Evolutionary conservation across 2,113 vertebrate genomes (phyloP), one percentile per base, ranked within the genome.

Genomic region (Aramus guarauna): DNA sequence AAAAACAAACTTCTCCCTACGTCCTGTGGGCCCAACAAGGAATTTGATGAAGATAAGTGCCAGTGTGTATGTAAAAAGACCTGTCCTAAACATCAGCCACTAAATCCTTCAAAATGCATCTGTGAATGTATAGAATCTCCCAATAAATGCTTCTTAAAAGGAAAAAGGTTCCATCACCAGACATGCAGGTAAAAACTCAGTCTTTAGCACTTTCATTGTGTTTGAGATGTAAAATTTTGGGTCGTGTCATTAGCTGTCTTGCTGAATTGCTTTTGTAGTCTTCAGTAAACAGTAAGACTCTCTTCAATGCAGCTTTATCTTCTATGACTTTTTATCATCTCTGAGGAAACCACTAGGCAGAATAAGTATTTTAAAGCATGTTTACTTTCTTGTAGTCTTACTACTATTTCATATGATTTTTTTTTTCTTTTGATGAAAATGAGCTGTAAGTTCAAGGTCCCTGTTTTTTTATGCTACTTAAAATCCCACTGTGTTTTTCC

Each of bases 81-180:
- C 52, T 99, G 99, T 94, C 99, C 99, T 3, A 98, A 97, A 83
- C 98, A 98, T 93, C 99, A 99, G 75, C 99, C 99, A 1, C 98
- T 99, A 77, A 99, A 99, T 96, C 98, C 98, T 87, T 98, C 97
- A 86, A 99, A 99, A 85, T 99, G 99, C 86, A 36, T 92, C 92
- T 99, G 99, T 90, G 99, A 99, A 97, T 99, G 99, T 96, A 98
- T 98, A 93, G 99, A 99, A 98, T 99, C 98, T 9, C 98, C 98
- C 63, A 99, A 99, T 72, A 99, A 98, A 97, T 99, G 99, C 96
- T 99, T 99, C 95, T 97, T 99, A 47, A 99, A 98, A 97, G 99
- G 99, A 95, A 98, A 98, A 92, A 98, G 99, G 79, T 99, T 99
- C 94, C 98, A 99, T 66, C 98, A 98, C 80, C 98, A 98, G 82